Percentiles rank a stretch among this genome's conserved stretches.
Evolutionary conservation across 2,113 vertebrate genomes (phyloP).

Genomic region (Chloebia gouldiae): DNA sequence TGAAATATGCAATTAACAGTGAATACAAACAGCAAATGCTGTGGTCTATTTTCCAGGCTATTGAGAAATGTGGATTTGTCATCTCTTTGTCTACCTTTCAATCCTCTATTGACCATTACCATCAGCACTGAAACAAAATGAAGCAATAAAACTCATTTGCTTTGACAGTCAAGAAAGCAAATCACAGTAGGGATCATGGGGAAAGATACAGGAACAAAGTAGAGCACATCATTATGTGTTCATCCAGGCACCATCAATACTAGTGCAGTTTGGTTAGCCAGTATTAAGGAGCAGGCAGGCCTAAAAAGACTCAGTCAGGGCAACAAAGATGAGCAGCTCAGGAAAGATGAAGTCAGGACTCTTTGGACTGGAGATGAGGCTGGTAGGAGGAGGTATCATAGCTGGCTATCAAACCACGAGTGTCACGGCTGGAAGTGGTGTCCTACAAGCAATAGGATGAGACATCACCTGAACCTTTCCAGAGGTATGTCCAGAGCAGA

Average conservation of each 20-base stretch:
- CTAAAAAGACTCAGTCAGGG: not conserved
- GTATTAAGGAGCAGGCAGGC: not conserved
- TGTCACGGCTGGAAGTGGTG: not conserved
- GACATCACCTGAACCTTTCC: not conserved
- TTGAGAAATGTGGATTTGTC: not conserved
- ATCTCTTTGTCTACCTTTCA: not conserved
- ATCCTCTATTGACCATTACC: not conserved
- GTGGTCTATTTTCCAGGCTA: not conserved
- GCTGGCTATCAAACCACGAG: not conserved
- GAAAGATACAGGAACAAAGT: not conserved
- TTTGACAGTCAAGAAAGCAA: not conserved
- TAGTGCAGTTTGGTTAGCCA: not conserved
- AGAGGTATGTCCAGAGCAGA: not conserved
- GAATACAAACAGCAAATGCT: not conserved
- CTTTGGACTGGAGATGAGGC: not conserved
- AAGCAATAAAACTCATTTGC: not conserved
- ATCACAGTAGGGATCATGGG: not conserved
- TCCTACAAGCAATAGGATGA: not conserved
- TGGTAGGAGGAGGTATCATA: not conserved
- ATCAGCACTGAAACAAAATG: not conserved
- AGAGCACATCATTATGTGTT: not conserved
- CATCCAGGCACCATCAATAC: not conserved
- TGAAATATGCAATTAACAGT: not conserved
- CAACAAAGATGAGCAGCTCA: not conserved
- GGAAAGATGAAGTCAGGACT: not conserved